Base-by-base conservation (phyloP, 2,113 vertebrate genomes). In the Eptatretus burgeri region DNA sequence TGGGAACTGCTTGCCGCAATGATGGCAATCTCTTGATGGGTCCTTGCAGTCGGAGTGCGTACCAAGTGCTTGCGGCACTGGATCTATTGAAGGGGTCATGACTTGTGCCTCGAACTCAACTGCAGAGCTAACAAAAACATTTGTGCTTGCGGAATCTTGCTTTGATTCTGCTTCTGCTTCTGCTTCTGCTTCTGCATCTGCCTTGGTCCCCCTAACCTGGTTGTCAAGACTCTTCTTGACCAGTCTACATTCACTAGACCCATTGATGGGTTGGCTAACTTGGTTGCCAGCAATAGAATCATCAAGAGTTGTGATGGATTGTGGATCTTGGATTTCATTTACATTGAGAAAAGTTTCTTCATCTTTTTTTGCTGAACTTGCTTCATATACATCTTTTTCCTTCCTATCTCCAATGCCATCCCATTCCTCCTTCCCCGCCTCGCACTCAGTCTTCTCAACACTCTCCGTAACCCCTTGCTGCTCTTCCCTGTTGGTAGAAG, bases 1-100 rank as follows among this genome's bases (percentile, higher is more conserved):
- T 56, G 89, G 91, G 72, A 98, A 98, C 66, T 84, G 85, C 64
- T 96, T 98, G 51, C 88, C 91, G 1, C 91, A 98, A 73, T 98
- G 91, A 64, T 98, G 91, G 68, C 91, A 98, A 69, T 98, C 89
- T 62, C 91, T 79, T 19, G 88, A 89, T 5, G 84, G 86, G 66
- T 98, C 88, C 73, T 84, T 88, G 77, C 91, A 94, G 71, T 88
- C 83, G 3, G 78, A 76, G 69, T 86, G 91, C 74, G 86, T 82
- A 18, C 79, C 76, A 51, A 74, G 68, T 65, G 73, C 76, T 68
- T 78, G 83, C 1, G 74, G 73, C 7, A 71, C 49, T 18, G 49
- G 27, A 41, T 41, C 27, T 41, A 41, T 41, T 41, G 27, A 41
- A 41, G 27, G 27, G 56, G 56, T n/a, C n/a, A 60, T 13, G 56